These are phyloP conservation scores for Allolobophora icterica DNA, from an alignment of 2,888 invertebrate genomes.

Conservation along the genomic window DNA sequence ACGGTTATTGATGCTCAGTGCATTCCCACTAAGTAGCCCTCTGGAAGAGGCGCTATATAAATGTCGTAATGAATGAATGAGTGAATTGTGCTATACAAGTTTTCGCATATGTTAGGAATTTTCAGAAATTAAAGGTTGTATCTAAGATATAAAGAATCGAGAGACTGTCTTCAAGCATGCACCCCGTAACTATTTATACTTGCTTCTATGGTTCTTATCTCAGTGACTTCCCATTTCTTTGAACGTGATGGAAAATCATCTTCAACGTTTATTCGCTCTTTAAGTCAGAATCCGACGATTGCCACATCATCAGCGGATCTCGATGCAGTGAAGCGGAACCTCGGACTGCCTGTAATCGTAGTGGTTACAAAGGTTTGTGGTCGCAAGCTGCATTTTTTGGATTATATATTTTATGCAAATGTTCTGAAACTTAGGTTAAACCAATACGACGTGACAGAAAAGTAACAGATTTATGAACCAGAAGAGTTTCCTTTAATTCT, in stretches of 20 bases:
- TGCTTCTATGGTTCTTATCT: not conserved
- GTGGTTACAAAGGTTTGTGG: not conserved
- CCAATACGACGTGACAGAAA: too few species aligned
- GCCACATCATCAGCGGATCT: not conserved
- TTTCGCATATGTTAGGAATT: not conserved
- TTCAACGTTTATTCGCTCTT: not conserved
- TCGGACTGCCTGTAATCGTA: not conserved
- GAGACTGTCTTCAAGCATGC: not conserved
- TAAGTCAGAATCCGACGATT: not conserved
- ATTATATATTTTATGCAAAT: not conserved
- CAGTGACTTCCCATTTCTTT: constrained; percentile 3
- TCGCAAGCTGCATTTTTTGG: not conserved
- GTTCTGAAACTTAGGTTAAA: too few species aligned
- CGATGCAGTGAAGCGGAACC: not conserved
- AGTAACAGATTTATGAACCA: too few species aligned
- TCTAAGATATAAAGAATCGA: not conserved
- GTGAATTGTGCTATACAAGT: too few species aligned
- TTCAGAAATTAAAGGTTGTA: not conserved
- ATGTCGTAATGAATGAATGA: too few species aligned
- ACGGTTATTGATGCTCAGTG: too few species aligned
- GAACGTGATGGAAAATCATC: not conserved
- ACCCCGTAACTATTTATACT: not conserved
- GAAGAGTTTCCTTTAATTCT: too few species aligned
- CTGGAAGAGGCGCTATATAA: too few species aligned
- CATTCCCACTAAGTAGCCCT: not conserved